Percentiles rank a stretch among this genome's conserved stretches.
Evolutionary conservation across 1,140 invertebrate species (phyloP).

Genomic region (Drosophila lowei): DNA sequence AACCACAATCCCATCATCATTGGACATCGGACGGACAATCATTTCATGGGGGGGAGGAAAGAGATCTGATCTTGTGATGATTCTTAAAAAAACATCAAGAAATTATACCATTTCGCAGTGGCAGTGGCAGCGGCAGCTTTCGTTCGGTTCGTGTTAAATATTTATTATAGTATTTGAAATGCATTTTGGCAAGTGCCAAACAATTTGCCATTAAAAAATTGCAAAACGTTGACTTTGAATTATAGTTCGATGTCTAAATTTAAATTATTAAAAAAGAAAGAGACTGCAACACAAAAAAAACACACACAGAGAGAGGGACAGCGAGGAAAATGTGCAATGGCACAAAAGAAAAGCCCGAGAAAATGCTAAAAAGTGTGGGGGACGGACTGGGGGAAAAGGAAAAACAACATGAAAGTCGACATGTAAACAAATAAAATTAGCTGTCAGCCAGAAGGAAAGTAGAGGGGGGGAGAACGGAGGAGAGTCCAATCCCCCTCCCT

Average conservation of each 20-base stretch:
- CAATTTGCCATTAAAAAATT: constrained; percentile 76
- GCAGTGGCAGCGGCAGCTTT: neutral
- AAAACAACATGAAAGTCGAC: constrained; percentile 78
- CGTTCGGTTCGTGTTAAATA: constrained; percentile 6
- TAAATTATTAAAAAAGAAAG: constrained; percentile 71
- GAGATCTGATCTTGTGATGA: constrained; percentile 16
- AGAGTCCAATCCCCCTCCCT: too few species aligned
- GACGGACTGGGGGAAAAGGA: constrained; percentile 44
- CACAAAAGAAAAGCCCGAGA: constrained; percentile 32
- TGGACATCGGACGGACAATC: constrained; percentile 42
- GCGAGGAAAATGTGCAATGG: constrained; percentile 34
- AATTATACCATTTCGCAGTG: constrained; percentile 12
- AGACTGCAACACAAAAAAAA: constrained; percentile 11
- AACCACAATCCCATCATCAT: constrained; percentile 45
- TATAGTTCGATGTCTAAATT: constrained; percentile 77
- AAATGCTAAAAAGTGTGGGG: constrained; percentile 57
- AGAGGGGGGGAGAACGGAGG: neutral
- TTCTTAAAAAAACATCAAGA: constrained; percentile 29
- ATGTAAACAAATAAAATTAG: constrained; percentile 82
- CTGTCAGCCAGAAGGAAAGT: constrained; percentile 53
- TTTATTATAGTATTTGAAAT: constrained; percentile 45
- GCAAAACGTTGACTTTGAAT: constrained; percentile 77
- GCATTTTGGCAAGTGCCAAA: constrained; percentile 61
- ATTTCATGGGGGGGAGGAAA: constrained; percentile 12
- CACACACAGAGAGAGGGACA: constrained; percentile 9